These are phyloP conservation scores for human (Homo sapiens) DNA, from an alignment of 2,113 vertebrate genomes.

Conservation along the genomic window GRCh38 chr5:4820001-4820500, in stretches of 20 bases:
- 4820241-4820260: neutral
- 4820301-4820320: neutral
- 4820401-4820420: too few species aligned
- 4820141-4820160: neutral
- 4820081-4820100: neutral
- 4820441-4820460: neutral
- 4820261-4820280: neutral
- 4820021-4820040: too few species aligned
- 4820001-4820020: neutral
- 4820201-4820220: neutral
- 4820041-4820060: accelerated
- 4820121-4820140: too few species aligned
- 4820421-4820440: neutral
- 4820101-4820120: neutral
- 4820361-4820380: neutral
- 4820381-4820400: neutral
- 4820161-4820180: neutral
- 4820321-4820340: neutral
- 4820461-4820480: neutral
- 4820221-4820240: neutral
- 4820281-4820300: neutral
- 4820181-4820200: neutral
- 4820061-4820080: neutral
- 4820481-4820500: neutral
- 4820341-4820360: neutral